Conservation (phyloP, 2,113 vertebrate genomes). For the Leucopsar rothschildi region DNA sequence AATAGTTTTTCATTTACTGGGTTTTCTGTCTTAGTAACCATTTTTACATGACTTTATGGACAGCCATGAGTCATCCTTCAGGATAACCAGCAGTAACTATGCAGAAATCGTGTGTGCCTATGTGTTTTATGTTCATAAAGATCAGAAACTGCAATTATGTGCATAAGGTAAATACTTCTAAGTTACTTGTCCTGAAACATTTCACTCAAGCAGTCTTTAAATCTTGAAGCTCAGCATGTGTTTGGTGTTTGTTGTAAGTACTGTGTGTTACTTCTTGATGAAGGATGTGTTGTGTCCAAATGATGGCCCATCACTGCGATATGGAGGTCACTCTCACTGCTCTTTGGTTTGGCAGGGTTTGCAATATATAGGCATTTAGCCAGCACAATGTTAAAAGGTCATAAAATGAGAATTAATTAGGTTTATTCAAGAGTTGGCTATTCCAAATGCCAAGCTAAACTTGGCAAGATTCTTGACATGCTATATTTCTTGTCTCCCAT, state of each 20-base stretch:
- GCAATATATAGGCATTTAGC: not conserved
- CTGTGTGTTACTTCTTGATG: not conserved
- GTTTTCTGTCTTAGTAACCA: not conserved
- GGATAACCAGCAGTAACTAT: not conserved
- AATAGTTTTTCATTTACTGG: not conserved
- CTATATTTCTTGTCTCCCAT: not conserved
- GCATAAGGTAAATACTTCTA: not conserved
- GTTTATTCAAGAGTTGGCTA: not conserved
- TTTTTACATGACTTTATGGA: not conserved
- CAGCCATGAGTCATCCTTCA: not conserved
- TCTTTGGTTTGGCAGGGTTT: not conserved
- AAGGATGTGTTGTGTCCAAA: not conserved
- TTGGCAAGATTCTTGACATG: not conserved
- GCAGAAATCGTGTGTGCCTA: fast-evolving
- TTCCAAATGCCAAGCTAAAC: not conserved
- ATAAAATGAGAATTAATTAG: not conserved
- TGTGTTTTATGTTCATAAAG: not conserved
- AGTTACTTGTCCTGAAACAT: not conserved
- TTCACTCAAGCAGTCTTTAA: not conserved
- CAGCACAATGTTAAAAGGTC: not conserved
- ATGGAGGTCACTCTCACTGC: not conserved
- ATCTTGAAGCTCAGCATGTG: not conserved
- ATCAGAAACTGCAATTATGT: not conserved
- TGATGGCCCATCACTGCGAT: not conserved
- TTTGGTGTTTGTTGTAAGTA: not conserved